These are phyloP conservation scores for Monochamus saltuarius DNA, from an alignment of 1,140 invertebrate species.

Conservation along the genomic window DNA sequence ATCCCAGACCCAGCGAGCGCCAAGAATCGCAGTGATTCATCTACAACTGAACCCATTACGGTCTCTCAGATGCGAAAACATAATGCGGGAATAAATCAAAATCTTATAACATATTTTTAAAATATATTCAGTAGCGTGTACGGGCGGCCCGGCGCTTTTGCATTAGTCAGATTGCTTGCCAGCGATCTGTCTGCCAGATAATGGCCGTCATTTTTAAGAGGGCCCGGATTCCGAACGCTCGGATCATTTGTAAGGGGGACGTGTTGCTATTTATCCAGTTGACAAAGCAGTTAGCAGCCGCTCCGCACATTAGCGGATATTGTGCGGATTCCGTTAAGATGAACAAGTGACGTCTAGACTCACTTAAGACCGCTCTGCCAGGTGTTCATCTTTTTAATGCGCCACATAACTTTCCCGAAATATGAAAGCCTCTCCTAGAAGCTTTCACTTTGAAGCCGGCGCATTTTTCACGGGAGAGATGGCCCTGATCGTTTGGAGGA, in stretches of 20 bases:
- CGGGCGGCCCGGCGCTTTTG: constrained; percentile 34
- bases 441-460: no score
- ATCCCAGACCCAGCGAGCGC: constrained; percentile 9
- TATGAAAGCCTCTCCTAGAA: no score
- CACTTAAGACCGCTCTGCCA: no score
- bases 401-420: no score
- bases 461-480: no score
- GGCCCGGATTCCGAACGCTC: constrained; percentile 44
- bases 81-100: constrained; percentile 41
- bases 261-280: constrained; percentile 45
- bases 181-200: constrained; percentile 46
- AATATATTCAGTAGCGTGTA: constrained; percentile 40
- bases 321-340: neutral
- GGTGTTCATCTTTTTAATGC: no score
- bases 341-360: neutral
- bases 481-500: no score
- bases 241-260: constrained; percentile 47
- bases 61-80: constrained; percentile 27
- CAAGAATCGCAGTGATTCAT: constrained; percentile 32
- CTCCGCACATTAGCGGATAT: neutral
- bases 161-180: constrained; percentile 50
- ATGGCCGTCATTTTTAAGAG: constrained; percentile 50
- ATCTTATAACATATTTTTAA: constrained; percentile 47
- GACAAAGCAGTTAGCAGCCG: constrained; percentile 32
- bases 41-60: constrained; percentile 31